phyloP scores from a whole-genome alignment of 2,113 vertebrate genomes.

The Perca fluviatilis region DNA sequence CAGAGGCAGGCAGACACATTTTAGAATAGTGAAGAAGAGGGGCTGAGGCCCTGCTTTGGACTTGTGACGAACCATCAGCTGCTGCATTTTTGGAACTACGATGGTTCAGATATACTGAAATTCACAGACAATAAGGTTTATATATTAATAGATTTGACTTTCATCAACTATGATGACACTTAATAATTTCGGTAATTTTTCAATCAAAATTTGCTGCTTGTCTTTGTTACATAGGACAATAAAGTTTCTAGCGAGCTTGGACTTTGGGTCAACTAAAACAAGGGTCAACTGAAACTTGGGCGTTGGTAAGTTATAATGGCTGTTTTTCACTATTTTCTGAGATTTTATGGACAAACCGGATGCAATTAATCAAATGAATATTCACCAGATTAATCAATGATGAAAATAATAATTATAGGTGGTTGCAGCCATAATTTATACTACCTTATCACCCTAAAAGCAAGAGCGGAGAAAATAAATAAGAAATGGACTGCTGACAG shows the following conservation, averaged over 20 bases:
- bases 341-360: background rate
- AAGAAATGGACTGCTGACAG: background rate
- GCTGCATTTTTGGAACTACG: background rate
- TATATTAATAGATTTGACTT: background rate
- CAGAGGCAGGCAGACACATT: background rate
- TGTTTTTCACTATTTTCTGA: background rate
- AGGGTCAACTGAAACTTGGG: background rate
- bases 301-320: background rate
- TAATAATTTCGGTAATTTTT: background rate
- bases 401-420: background rate
- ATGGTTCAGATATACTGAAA: background rate
- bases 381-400: background rate
- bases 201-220: background rate
- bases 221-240: background rate
- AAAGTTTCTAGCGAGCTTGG: background rate
- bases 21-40: background rate
- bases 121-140: background rate
- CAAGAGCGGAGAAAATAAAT: background rate
- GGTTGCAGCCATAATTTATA: too few relatives aligned
- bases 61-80: conserved; percentile 4
- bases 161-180: background rate
- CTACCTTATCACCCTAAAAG: background rate
- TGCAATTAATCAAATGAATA: background rate
- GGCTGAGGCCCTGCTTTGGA: background rate
- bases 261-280: background rate